Conservation (phyloP, 1,140 invertebrate genomes). For the Rhizoglyphus robini region DNA sequence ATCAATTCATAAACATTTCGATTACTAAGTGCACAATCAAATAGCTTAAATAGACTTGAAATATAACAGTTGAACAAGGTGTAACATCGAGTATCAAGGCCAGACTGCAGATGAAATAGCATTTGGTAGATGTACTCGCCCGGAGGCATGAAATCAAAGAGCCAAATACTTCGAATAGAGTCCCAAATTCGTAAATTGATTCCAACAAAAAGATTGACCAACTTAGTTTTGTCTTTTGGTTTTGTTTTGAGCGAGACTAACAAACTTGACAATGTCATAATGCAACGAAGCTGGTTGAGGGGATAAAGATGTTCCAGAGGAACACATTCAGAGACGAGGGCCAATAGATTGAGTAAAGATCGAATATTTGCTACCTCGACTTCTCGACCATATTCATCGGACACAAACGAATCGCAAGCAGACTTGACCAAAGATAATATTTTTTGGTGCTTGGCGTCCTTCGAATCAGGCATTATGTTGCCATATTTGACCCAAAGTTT, state of each 20-base stretch:
- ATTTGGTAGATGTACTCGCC: neutral
- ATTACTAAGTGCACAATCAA: neutral
- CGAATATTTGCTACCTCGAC: neutral
- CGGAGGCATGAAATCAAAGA: constrained; percentile 8
- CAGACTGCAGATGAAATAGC: neutral
- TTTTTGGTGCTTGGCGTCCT: neutral
- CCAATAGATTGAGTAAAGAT: neutral
- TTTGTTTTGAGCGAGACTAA: neutral
- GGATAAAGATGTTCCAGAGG: neutral
- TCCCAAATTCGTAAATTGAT: neutral
- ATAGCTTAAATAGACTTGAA: neutral
- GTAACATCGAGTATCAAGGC: neutral
- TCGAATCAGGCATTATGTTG: neutral
- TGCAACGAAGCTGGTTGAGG: neutral
- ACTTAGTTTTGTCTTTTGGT: neutral
- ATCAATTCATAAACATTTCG: neutral
- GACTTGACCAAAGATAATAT: neutral
- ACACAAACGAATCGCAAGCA: neutral
- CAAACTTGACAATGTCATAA: neutral
- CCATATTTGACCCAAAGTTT: neutral
- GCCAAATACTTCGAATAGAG: neutral
- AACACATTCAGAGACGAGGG: neutral
- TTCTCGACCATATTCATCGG: neutral
- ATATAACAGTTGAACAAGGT: neutral
- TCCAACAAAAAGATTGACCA: neutral